Base-by-base conservation (phyloP, 2,797 vertebrate species). In the Ptychobarbus kaznakovi region DNA sequence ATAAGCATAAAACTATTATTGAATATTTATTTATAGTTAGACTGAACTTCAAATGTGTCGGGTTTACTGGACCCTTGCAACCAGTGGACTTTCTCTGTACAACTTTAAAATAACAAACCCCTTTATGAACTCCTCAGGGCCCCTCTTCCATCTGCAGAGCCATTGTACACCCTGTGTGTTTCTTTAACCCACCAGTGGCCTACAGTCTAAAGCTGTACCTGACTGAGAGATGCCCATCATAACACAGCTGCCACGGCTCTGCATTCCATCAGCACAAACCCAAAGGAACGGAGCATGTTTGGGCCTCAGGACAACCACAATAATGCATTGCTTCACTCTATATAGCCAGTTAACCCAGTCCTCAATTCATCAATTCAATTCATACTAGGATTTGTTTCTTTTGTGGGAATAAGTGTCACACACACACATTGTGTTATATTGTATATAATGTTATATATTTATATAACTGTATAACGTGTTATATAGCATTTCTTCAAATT, bases 281-380 rank as follows among this genome's bases (percentile, higher is more conserved):
- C 88, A 87, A 51, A 78, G 25, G 65, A 88, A 76, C 81, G 68
- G n/a, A 88, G 83, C 42, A 74, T 86, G 77, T 88, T 73, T 58
- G 68, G 85, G 85, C 73, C 63, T 61, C 69, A 4, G 61, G 22
- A 84, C 66, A 88, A 88, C 75, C 86, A 77, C 81, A 86, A 89
- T 89, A 79, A 88, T 90, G 89, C 69, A 61, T 10, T 32, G 81
- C 49, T 89, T 90, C 90, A 88, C 90, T 92, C 92, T 93, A 92
- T 92, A 93, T 93, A 94, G 92, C 86, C 92, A 94, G 89, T 80
- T 16, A 69, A 32, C 73, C 73, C n/a, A 80, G 49, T 58, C 51
- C 75, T 35, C 66, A 82, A 76, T 78, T 72, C 66, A 53, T 69
- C 76, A 86, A 88, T 1, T 32, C 32, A 32, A 86, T 58, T 87